phyloP scores from a whole-genome alignment of 2,888 invertebrate species.

The Cordilura impudica region DNA sequence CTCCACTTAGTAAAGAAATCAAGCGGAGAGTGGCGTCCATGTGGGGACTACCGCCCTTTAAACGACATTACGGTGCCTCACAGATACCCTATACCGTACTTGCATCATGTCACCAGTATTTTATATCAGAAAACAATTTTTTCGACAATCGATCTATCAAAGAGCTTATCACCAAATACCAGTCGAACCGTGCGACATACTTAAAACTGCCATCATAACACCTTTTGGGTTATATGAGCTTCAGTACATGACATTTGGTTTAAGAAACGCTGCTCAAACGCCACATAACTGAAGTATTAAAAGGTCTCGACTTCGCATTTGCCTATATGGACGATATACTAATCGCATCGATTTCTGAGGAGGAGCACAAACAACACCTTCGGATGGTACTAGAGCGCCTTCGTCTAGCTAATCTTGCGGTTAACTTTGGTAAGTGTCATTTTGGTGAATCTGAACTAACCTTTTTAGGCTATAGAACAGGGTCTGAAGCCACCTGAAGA shows the following conservation, averaged over 20 bases:
- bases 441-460: slow-evolving; percentile 17
- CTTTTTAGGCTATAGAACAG: slow-evolving; percentile 23
- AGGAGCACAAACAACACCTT: slow-evolving; percentile 63
- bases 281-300: slow-evolving; percentile 68
- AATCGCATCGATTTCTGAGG: background rate
- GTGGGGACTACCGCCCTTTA: slow-evolving; percentile 10
- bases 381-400: slow-evolving; percentile 60
- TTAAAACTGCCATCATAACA: slow-evolving; percentile 69
- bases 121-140: slow-evolving; percentile 64
- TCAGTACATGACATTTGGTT: slow-evolving; percentile 70
- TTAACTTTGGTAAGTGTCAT: slow-evolving; percentile 39
- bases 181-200: slow-evolving; percentile 65
- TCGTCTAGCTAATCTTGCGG: slow-evolving; percentile 11
- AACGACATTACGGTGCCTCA: background rate
- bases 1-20: slow-evolving; percentile 50
- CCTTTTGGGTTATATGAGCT: slow-evolving; percentile 73
- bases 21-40: slow-evolving; percentile 19
- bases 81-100: slow-evolving; percentile 57
- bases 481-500: slow-evolving; percentile 53
- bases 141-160: no score
- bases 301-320: slow-evolving; percentile 63
- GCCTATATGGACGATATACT: slow-evolving; percentile 68
- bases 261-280: slow-evolving; percentile 71
- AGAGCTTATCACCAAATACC: slow-evolving; percentile 71
- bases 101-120: no score